Evolutionary conservation across 2,113 vertebrate species (phyloP).

Genomic region (Isurus oxyrinchus): DNA sequence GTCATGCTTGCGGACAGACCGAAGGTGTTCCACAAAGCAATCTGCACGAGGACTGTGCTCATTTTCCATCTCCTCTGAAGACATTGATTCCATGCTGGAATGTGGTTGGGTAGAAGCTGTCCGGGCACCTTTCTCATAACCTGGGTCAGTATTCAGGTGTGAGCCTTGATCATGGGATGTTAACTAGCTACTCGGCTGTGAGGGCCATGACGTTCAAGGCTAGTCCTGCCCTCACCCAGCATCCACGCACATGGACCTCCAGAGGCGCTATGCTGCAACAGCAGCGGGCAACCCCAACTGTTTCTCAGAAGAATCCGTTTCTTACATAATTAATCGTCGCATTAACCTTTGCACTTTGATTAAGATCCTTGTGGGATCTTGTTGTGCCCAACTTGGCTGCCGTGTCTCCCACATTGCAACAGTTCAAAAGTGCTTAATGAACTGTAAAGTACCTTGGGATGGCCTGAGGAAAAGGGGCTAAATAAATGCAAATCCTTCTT

Average conservation of each 20-base stretch:
- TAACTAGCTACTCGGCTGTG: not conserved
- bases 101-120: not conserved
- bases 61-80: not conserved
- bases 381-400: not conserved
- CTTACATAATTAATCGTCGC: not conserved
- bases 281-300: not conserved
- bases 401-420: not conserved
- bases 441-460: not conserved
- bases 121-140: too few species aligned
- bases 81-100: not conserved
- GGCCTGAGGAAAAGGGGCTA: not conserved
- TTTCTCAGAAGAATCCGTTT: not conserved
- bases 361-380: not conserved
- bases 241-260: not conserved
- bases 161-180: not conserved
- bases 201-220: not conserved
- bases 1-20: too few species aligned
- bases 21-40: too few species aligned
- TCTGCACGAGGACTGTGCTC: not conserved
- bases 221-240: not conserved
- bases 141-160: not conserved
- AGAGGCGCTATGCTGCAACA: not conserved
- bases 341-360: not conserved
- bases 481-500: too few species aligned
- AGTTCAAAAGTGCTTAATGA: not conserved